Base-by-base conservation (phyloP, 2,797 vertebrate species). In the Aviceda cuculoides region DNA sequence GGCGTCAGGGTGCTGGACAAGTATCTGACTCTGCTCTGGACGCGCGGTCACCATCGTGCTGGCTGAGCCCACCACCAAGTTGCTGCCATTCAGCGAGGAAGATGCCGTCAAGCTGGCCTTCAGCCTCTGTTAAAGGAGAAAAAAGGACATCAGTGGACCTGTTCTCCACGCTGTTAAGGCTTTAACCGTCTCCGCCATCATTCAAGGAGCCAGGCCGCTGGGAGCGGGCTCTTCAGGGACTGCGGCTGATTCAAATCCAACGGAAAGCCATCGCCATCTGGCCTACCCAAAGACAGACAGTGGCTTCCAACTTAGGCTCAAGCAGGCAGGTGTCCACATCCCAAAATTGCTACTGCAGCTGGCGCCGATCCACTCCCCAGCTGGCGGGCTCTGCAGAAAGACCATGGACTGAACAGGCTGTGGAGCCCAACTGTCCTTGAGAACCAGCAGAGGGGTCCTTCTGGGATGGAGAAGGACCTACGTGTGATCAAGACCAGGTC, bases 91-190 rank as follows among this genome's bases (percentile, higher is more conserved):
- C 10, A 99, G 98, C 13, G 99, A 98, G 90, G 98, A 98, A 1
- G 99, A 98, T 2, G 98, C 98, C 20, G 99, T 99, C 97, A 99
- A 97, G 9, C 98, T 99, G 86, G 99, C 99, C 98, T 99, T 99
- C 97, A 99, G 97, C 97, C 99, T 99, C 99, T 99, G 95, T 29
- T 15, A 14, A 28, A 19, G 84, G 65, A 93, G 49, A 58, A 29
- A 24, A 13, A 44, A 67, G 17, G 42, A 18, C 4, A 1, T 67
- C 39, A 82, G 33, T 0, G 8, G 16, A 10, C 13, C 6, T 13
- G 20, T 37, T n/a, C 17, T 33, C 33, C 0, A 1, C 1, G 6
- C 42, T 19, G 12, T 2, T 15, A 4, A 10, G 26, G 72, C 12
- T 58, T 70, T 2, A 15, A 5, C 20, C 77, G 8, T 42, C 77